Evolutionary conservation across 2,113 vertebrate genomes (phyloP), one percentile per base, ranked within the genome.

Genomic region (Sturnus vulgaris): DNA sequence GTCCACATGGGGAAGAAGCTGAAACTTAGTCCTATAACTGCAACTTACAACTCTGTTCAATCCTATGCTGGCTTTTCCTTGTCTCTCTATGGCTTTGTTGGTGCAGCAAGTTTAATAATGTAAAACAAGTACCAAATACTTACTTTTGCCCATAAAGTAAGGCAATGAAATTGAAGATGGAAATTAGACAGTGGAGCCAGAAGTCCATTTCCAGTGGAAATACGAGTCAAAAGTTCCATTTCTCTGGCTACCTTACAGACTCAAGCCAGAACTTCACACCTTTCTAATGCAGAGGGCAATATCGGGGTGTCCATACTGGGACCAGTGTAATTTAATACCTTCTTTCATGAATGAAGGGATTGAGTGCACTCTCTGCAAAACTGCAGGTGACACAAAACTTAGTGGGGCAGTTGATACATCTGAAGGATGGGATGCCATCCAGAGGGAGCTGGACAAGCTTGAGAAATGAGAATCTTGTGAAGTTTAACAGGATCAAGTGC

Each of bases 301-400:
- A 40, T 0, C 52, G 22, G 27, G 27, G 27, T 17, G 7, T 53
- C 10, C 10, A 19, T 53, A 61, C 0, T 27, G 13, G 49, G 14
- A 63, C 24, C 35, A 79, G 21, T 31, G 24, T 31, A 35, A 56
- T 10, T 71, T 35, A 25, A 1, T 47, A 71, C 22, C 20, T 63
- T 55, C 30, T 56, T 71, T 52, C 17, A 66, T 6, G 4, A 31
- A 40, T 37, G 21, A 40, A 47, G 47, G 13, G 40, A 79, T 40
- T 8, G 4, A 70, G 40, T 24, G 39, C 30, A 42, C 25, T 19
- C 25, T 42, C 17, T 19, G 18, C 50, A 57, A 31, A 64, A 31
- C 12, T 72, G 42, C 30, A 56, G 57, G 12, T 42, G 75, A 64
- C 50, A 64, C 50, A 40, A 56, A 64, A 24, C 35, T 27, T 25